Conservation (phyloP, 2,113 vertebrate species). For the Rhynchopsitta pachyrhyncha region DNA sequence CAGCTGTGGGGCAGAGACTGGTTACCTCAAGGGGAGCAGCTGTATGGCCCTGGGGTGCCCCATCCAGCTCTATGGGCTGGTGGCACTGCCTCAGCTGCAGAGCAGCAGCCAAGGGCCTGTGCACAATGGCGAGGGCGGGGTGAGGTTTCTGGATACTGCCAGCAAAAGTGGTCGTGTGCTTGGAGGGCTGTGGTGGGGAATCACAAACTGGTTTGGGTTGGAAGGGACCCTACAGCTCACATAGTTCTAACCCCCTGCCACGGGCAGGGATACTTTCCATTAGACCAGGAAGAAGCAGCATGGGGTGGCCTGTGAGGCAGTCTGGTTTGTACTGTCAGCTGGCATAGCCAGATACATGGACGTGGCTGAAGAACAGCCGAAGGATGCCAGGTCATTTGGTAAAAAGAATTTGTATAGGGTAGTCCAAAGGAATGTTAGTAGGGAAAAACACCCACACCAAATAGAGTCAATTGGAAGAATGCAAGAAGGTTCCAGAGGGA, state of each 20-base stretch:
- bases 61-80: accelerated
- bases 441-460: not conserved
- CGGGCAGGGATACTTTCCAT: not conserved
- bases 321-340: accelerated
- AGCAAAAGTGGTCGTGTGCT: not conserved
- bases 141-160: not conserved
- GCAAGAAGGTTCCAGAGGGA: not conserved
- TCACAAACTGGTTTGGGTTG: not conserved
- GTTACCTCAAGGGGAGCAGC: not conserved
- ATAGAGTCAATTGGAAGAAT: not conserved
- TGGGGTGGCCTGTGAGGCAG: accelerated
- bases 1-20: no score
- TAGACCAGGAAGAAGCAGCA: not conserved
- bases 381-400: not conserved
- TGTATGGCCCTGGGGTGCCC: not conserved
- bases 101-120: not conserved
- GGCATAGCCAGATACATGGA: accelerated
- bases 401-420: not conserved
- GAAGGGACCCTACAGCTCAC: not conserved
- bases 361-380: not conserved
- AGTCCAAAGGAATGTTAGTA: not conserved
- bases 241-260: not conserved
- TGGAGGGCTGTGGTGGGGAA: not conserved
- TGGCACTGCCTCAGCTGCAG: not conserved
- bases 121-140: accelerated